Conservation (phyloP, 1,140 invertebrate genomes). For the Steinernema khuongi region DNA sequence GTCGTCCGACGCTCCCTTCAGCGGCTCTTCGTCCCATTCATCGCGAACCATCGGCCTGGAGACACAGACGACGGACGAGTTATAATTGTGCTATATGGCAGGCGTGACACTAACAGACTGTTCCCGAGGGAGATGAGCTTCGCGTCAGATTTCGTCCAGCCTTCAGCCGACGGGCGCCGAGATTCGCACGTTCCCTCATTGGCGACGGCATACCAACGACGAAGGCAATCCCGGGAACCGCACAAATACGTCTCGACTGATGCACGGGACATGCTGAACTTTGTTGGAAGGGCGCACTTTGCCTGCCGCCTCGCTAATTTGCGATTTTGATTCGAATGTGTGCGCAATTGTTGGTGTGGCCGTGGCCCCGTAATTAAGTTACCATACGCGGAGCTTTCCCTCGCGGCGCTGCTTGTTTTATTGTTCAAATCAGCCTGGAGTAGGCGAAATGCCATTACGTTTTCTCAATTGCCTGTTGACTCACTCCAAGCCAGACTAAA, state of each 20-base stretch:
- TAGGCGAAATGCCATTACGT: too few relatives aligned
- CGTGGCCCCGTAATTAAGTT: constrained; percentile 1
- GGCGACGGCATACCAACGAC: too few relatives aligned
- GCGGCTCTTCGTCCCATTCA: neutral
- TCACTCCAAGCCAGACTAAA: too few relatives aligned
- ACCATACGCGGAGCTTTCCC: neutral
- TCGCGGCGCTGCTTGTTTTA: neutral
- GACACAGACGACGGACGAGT: neutral
- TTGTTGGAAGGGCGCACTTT: too few relatives aligned
- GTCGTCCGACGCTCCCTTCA: neutral
- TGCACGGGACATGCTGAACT: too few relatives aligned
- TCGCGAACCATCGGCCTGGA: neutral
- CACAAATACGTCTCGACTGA: too few relatives aligned
- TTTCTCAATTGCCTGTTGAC: too few relatives aligned
- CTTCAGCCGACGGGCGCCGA: too few relatives aligned
- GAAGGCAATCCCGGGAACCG: too few relatives aligned
- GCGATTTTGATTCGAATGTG: neutral
- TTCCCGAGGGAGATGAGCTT: neutral
- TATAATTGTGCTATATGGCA: constrained; percentile 12
- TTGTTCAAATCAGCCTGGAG: too few relatives aligned
- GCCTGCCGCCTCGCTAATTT: too few relatives aligned
- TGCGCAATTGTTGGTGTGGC: neutral
- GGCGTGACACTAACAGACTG: neutral
- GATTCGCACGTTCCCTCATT: too few relatives aligned
- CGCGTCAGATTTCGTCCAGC: neutral